Conservation (phyloP, 2,888 invertebrate species). For the Drosophila ezoana region DNA sequence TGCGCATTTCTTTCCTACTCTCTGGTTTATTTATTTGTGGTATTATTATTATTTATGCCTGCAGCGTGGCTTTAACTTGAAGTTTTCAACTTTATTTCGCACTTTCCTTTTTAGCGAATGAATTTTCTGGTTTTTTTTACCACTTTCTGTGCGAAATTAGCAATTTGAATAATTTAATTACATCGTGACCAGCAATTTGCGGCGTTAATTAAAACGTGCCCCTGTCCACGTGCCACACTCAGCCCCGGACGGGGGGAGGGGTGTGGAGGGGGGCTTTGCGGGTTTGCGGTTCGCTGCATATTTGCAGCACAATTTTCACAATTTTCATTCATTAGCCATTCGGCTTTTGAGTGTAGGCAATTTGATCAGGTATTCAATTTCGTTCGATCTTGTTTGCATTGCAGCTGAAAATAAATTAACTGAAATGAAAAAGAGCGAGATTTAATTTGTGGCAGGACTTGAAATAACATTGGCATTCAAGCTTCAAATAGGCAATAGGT, state of each 20-base stretch:
- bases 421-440: no score
- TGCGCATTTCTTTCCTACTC: conserved; percentile 7
- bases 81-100: conserved; percentile 33
- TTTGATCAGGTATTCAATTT: conserved; percentile 30
- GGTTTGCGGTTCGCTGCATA: conserved; percentile 30
- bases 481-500: no score
- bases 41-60: conserved; percentile 71
- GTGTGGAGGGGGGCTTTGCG: neutral
- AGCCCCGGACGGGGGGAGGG: neutral
- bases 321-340: conserved; percentile 62
- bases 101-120: conserved; percentile 68
- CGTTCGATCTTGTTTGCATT: conserved; percentile 25
- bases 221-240: conserved; percentile 63
- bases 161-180: conserved; percentile 79
- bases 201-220: conserved; percentile 75
- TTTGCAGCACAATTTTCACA: conserved; percentile 40
- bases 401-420: neutral
- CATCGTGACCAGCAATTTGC: conserved; percentile 73
- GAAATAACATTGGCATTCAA: no score
- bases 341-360: conserved; percentile 26
- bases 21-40: conserved; percentile 9
- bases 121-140: conserved; percentile 22
- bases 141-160: conserved; percentile 59
- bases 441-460: no score
- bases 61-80: conserved; percentile 37